Evolutionary conservation across 2,797 vertebrate genomes (phyloP).

Genomic region (Todus mexicanus): DNA sequence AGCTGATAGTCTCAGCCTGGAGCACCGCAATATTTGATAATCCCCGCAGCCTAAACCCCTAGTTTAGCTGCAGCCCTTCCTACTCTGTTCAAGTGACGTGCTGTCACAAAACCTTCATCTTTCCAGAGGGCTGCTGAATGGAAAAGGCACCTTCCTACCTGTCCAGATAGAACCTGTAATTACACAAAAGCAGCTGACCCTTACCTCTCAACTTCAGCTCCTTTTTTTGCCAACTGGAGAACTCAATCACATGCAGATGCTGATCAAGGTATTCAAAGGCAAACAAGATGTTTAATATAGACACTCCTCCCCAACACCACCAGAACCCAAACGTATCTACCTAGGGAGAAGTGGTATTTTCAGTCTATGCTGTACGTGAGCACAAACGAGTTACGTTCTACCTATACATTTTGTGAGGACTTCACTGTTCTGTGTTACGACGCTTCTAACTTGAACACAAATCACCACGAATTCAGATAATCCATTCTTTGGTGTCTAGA

Average conservation of each 20-base stretch:
- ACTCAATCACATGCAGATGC: not conserved
- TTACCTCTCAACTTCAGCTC: not conserved
- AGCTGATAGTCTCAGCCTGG: not conserved
- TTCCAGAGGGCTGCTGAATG: not conserved
- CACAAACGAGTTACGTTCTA: not conserved
- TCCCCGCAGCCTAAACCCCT: not conserved
- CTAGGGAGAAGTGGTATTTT: not conserved
- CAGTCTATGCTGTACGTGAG: not conserved
- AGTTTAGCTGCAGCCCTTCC: not conserved
- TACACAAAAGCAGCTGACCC: not conserved
- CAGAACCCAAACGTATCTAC: not conserved
- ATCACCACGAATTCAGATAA: not conserved
- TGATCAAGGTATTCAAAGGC: not conserved
- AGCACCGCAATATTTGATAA: not conserved
- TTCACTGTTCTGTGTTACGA: not conserved
- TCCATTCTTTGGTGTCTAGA: not conserved
- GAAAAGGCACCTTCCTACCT: not conserved
- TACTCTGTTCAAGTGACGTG: not conserved
- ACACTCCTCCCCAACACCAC: not conserved
- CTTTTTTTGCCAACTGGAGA: not conserved
- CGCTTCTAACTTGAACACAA: not conserved
- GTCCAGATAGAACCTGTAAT: not conserved
- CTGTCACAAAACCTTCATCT: not conserved
- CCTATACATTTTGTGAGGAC: not conserved
- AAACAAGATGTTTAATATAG: not conserved